Evolutionary conservation across 2,797 vertebrate genomes (phyloP), one percentile per base, ranked within the genome.

Genomic region (Triplophysa bombifrons): DNA sequence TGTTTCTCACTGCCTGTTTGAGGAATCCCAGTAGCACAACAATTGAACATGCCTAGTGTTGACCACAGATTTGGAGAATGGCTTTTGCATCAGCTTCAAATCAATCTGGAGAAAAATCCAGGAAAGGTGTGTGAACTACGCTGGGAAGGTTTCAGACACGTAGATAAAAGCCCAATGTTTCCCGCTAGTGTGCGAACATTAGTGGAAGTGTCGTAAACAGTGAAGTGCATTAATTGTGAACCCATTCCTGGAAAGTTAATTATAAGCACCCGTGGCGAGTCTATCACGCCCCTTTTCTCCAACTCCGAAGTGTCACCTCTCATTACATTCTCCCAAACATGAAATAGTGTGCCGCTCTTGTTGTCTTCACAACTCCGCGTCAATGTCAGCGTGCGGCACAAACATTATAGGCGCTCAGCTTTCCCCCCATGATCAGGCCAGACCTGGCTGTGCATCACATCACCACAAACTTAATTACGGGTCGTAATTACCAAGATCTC

Each of bases 401-500:
- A 89, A 86, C 83, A 86, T 83, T 89, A 86, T 88, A 80, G 63
- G 89, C 77, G 78, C 48, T 80, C 82, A 25, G 82, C 86, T 84
- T 82, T 83, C 82, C 81, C 30, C 86, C 80, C 48, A 80, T 79
- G 87, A 76, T 87, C 84, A 2, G 76, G 63, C 78, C 81, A 79
- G 63, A 64, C 77, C 76, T 74, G 84, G 80, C 87, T 85, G 88
- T 75, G 87, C 87, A 88, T 87, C 84, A 84, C 86, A 76, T 88
- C 41, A 65, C 85, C 86, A 83, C 87, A 90, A 92, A 93, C 90
- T 90, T 90, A 91, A 92, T 94, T 93, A 94, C 85, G 85, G 86
- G 73, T 78, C 77, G 88, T 91, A 93, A 94, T 93, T 93, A 92
- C 89, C 84, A 89, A 87, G 87, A 90, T 92, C 91, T 93, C 80